phyloP scores from a whole-genome alignment of 1,140 invertebrate species.

The Drosophila micromelanica region DNA sequence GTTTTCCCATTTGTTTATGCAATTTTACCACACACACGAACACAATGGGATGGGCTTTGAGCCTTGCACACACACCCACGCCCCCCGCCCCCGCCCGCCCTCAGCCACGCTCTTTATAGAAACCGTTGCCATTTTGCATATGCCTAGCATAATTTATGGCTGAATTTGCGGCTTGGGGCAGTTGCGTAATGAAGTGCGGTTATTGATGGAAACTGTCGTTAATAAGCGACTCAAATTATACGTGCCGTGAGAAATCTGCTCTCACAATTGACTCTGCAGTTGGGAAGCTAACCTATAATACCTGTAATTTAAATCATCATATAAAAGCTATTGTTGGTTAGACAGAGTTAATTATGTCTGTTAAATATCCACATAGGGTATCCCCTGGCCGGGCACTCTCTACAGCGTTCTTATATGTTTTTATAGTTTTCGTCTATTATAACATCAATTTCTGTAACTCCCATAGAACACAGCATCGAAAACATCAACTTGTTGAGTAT shows the following conservation, averaged over 20 bases:
- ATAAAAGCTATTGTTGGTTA: too few species aligned
- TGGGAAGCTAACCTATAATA: not conserved
- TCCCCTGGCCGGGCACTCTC: too few species aligned
- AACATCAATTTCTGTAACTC: too few species aligned
- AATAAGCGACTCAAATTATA: constrained; percentile 15
- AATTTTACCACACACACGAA: constrained; percentile 62
- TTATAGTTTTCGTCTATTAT: too few species aligned
- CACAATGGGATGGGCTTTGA: constrained; percentile 29
- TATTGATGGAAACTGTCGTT: constrained; percentile 25
- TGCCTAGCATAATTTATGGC: constrained; percentile 65
- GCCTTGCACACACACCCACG: not conserved
- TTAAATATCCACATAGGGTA: too few species aligned
- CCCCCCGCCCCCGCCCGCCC: not conserved
- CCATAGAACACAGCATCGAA: too few species aligned
- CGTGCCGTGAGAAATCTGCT: constrained; percentile 1
- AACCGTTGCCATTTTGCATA: constrained; percentile 67
- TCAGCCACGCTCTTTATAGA: not conserved
- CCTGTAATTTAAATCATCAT: not conserved
- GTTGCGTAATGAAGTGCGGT: constrained; percentile 43
- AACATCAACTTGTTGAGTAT: too few species aligned
- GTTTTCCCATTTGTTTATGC: constrained; percentile 82
- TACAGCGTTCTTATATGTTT: too few species aligned
- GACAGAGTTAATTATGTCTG: too few species aligned
- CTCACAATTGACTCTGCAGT: not conserved
- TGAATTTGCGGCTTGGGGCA: constrained; percentile 21